These are phyloP conservation scores for Chaenogobius annularis DNA, from an alignment of 2,113 vertebrate species.

Conservation along the genomic window DNA sequence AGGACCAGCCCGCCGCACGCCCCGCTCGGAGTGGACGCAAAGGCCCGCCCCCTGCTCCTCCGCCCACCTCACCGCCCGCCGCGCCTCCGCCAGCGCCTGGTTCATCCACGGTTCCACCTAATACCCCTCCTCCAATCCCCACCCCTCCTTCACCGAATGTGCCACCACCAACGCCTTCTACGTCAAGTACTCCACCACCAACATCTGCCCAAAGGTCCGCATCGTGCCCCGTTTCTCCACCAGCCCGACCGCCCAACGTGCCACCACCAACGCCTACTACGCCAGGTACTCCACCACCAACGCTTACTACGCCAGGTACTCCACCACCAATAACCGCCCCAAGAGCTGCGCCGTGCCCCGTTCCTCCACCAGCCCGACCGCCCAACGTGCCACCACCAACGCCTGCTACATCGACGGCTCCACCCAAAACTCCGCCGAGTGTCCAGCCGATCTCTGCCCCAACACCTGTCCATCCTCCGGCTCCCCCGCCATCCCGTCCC, in stretches of 20 bases:
- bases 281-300: not conserved
- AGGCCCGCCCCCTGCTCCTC: slow-evolving; percentile 42
- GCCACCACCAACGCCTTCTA: not conserved
- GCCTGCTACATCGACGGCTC: not conserved
- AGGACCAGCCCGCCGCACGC: slow-evolving; percentile 37
- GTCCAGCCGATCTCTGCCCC: not conserved
- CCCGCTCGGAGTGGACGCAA: slow-evolving; percentile 32
- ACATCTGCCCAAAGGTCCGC: no score
- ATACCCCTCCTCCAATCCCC: not conserved
- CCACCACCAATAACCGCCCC: not conserved
- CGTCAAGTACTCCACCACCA: not conserved
- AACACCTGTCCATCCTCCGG: not conserved
- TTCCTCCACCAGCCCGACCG: not conserved
- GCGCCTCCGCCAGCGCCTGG: not conserved
- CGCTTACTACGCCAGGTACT: no score
- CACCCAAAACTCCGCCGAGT: not conserved
- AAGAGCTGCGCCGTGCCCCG: no score
- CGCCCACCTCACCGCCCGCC: not conserved
- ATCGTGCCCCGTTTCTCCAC: not conserved
- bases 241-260: not conserved
- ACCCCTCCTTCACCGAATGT: not conserved
- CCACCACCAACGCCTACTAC: no score
- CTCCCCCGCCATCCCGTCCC: not conserved
- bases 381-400: not conserved
- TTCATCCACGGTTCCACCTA: not conserved